phyloP scores from a whole-genome alignment of 2,888 invertebrate genomes.

The Heliconius erato region DNA sequence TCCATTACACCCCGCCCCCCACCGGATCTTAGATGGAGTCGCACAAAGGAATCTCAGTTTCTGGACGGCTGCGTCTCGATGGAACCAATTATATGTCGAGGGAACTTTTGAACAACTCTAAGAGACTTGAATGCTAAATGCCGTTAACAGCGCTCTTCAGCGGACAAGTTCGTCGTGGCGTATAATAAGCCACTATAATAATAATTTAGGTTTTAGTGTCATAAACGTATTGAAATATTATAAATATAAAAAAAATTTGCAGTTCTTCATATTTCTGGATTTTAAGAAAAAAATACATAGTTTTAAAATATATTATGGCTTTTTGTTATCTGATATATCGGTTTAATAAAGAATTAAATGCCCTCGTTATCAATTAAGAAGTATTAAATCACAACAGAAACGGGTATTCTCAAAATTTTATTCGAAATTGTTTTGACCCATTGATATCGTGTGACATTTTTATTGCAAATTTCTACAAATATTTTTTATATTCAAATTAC shows the following conservation, averaged over 20 bases:
- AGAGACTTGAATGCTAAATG: conserved; percentile 42
- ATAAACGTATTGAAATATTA: too few relatives aligned
- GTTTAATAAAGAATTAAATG: not conserved
- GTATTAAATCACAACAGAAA: not conserved
- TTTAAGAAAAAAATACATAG: too few relatives aligned
- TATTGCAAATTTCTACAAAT: not conserved
- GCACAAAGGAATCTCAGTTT: conserved; percentile 77
- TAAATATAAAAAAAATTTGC: too few relatives aligned
- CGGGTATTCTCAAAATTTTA: not conserved
- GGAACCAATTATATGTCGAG: conserved; percentile 67
- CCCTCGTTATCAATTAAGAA: not conserved
- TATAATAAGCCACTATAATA: not conserved
- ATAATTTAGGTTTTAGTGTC: not conserved
- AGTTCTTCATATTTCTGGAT: too few relatives aligned
- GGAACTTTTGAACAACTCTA: conserved; percentile 47
- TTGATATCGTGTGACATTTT: not conserved
- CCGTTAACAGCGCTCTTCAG: conserved; percentile 38
- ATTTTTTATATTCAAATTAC: not conserved
- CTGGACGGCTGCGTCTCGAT: conserved; percentile 74
- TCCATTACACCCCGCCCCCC: conserved; percentile 73
- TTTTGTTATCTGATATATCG: not conserved
- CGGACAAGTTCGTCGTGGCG: conserved; percentile 4
- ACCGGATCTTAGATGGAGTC: conserved; percentile 60
- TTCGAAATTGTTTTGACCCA: not conserved
- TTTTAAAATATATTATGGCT: not conserved